Evolutionary conservation across 2,888 invertebrate genomes (phyloP).

Genomic region (Yponomeuta plumbellus): DNA sequence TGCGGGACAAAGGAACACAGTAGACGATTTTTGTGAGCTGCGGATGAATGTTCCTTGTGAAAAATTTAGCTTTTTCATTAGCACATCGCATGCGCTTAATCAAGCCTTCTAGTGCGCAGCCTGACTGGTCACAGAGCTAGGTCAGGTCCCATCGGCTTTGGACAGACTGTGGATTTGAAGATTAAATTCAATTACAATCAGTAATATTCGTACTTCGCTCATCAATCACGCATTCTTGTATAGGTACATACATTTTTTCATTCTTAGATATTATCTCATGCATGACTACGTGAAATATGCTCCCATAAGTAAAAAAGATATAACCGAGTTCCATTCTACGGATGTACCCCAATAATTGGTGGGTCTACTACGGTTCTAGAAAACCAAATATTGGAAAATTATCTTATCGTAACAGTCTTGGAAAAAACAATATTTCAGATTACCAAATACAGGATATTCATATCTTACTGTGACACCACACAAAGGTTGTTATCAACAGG

Average conservation of each 20-base stretch:
- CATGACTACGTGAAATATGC: not conserved
- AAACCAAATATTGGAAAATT: not conserved
- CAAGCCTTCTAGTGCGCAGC: not conserved
- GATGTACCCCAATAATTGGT: not conserved
- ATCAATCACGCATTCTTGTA: no score
- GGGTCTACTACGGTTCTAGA: not conserved
- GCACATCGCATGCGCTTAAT: conserved; percentile 1
- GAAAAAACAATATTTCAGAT: not conserved
- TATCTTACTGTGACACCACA: not conserved
- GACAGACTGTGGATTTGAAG: not conserved
- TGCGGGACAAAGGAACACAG: no score
- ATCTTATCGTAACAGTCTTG: not conserved
- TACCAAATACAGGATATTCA: not conserved
- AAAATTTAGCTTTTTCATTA: not conserved
- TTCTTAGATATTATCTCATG: not conserved
- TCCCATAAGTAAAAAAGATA: not conserved
- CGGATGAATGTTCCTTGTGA: not conserved
- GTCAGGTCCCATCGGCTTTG: not conserved
- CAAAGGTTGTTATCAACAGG: not conserved
- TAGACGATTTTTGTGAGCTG: not conserved
- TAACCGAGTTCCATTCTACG: not conserved
- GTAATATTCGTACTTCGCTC: no score
- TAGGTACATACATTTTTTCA: no score
- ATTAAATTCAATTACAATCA: no score
- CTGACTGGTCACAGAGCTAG: not conserved